Conservation (phyloP, 92 coral and sea anemone species). For the Porites divaricata region DNA sequence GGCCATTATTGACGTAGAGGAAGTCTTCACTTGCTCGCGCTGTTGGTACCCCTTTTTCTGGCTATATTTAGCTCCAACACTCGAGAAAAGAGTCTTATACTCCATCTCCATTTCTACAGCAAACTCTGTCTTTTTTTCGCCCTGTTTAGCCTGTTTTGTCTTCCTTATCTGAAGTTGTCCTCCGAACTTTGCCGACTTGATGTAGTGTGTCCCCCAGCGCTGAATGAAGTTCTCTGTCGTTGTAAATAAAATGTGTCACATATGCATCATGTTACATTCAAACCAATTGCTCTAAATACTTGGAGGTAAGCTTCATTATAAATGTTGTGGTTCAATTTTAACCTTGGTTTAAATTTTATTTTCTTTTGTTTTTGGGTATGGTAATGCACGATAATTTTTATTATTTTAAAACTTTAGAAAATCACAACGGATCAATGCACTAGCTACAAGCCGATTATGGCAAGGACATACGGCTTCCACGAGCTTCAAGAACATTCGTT, state of each 20-base stretch:
- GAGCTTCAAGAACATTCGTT: no score
- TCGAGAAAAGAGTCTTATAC: constrained; percentile 53
- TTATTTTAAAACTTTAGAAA: no score
- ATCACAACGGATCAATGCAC: no score
- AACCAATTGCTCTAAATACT: no score
- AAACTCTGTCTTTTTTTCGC: constrained; percentile 33
- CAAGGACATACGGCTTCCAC: no score
- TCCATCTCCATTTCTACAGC: constrained; percentile 52
- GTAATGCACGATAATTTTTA: no score
- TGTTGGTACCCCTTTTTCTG: constrained; percentile 1
- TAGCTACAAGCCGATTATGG: no score
- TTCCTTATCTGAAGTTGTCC: constrained; percentile 63
- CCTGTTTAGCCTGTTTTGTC: constrained; percentile 22
- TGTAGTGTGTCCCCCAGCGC: constrained; percentile 73
- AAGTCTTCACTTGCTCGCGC: constrained; percentile 5
- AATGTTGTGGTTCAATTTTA: no score
- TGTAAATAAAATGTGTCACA: neutral
- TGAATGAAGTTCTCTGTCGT: constrained; percentile 53
- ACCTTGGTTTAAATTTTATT: no score
- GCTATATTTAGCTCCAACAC: constrained; percentile 50
- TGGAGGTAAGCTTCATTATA: no score
- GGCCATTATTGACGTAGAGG: constrained; percentile 44
- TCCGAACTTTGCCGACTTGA: constrained; percentile 65
- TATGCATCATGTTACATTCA: no score
- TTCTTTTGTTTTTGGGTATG: no score